These are phyloP conservation scores for Carterocephalus palaemon DNA, from an alignment of 2,888 invertebrate species.

Conservation along the genomic window DNA sequence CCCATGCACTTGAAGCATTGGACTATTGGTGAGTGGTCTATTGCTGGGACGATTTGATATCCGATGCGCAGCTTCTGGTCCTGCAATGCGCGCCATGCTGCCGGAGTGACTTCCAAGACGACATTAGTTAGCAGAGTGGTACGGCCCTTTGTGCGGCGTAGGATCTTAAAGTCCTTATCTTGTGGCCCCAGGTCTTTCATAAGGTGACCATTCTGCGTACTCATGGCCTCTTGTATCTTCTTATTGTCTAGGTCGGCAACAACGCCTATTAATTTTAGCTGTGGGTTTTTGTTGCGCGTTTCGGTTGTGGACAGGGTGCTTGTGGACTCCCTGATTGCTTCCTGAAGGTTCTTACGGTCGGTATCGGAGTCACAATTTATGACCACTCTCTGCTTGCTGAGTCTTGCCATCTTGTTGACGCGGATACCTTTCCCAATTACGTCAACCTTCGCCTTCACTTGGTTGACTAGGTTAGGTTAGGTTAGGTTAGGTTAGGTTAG, in stretches of 20 bases:
- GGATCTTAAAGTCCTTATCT: not conserved
- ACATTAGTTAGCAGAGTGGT: slow-evolving; percentile 20
- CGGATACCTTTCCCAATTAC: not conserved
- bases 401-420: not conserved
- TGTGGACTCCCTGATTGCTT: not conserved
- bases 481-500: not conserved
- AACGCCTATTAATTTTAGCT: not conserved
- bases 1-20: slow-evolving; percentile 30
- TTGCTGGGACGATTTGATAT: slow-evolving; percentile 19
- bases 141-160: slow-evolving; percentile 4
- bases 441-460: not conserved
- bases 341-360: not conserved
- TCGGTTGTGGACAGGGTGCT: not conserved
- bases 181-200: not conserved
- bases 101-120: slow-evolving; percentile 8
- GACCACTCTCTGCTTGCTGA: slow-evolving; percentile 4
- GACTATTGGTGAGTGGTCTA: slow-evolving; percentile 25
- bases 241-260: slow-evolving; percentile 1
- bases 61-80: slow-evolving; percentile 20
- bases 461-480: not conserved
- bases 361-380: slow-evolving; percentile 11
- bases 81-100: slow-evolving; percentile 2
- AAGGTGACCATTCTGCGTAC: not conserved
- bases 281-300: not conserved
- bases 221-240: not conserved